Base-by-base conservation (phyloP, 1,140 invertebrate genomes). In the Bombyx mandarina region DNA sequence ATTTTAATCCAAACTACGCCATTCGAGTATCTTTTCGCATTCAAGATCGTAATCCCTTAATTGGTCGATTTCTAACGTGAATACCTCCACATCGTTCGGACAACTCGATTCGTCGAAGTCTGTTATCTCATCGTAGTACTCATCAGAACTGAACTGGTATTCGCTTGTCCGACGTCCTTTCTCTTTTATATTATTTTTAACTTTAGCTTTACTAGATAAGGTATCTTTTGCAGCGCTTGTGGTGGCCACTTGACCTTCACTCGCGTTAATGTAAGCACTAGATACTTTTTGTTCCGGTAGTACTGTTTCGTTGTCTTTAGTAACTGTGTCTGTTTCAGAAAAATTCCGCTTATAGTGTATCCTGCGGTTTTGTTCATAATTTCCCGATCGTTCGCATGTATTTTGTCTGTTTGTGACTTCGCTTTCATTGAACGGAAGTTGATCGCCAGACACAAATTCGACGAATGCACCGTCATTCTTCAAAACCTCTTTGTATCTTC, bases 51-150 rank as follows among this genome's bases (percentile, higher is more conserved):
- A 82, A 43, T 45, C 64, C 43, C 75, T 65, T 6, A 84, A 5
- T 43, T 71, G 60, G 42, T 82, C 79, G 4, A 79, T 50, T 55
- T 84, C 69, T 45, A 84, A 58, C 0, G 43, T 50, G 12, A 80
- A 71, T 0, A 71, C 57, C 0, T 80, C 70, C 0, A 84, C 73
- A 8, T 18, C 61, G 8, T 72, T 67, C 0, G 76, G 79, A 51
- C 81, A 84, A 1, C 45, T 10, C 0, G 55, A 42, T 2, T 45
- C 51, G 35, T 75, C 58, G 51, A 84, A 78, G 7, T 79, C 75
- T 3, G 48, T 42, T 0, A 58, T 43, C 3, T 82, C 81, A 35
- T 79, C 77, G 43, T 82, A 77, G 56, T 81, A 81, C 58, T 84
- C 81, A 1, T 63, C 64, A 52, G 50, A 1, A 8, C 51, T 18